A percentile compares a stretch with the other conserved stretches of the same genome.
These are phyloP conservation scores for Coenonympha glycerion DNA, from an alignment of 2,888 invertebrate genomes.

Conservation along the genomic window DNA sequence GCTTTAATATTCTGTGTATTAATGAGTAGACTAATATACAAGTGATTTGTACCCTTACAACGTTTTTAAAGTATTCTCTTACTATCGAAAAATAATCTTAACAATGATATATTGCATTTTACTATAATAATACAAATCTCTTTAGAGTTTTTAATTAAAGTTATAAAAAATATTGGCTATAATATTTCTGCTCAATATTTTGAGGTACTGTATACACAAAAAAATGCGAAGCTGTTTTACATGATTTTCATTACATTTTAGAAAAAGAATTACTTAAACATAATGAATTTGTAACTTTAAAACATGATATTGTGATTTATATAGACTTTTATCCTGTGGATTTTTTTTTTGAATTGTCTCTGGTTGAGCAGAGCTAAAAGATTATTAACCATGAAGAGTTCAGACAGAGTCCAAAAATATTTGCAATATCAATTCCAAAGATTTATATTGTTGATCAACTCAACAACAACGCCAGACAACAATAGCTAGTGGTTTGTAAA, in stretches of 20 bases:
- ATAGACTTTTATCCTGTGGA: constrained; percentile 11
- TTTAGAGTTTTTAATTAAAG: constrained; percentile 7
- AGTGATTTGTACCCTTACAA: constrained; percentile 1
- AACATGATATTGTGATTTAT: constrained; percentile 19
- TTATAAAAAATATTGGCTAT: constrained; percentile 16
- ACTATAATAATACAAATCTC: not conserved
- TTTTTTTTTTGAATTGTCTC: too few relatives aligned
- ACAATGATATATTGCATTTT: not conserved
- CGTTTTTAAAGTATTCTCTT: not conserved
- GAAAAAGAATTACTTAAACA: constrained; percentile 1
- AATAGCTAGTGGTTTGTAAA: constrained; percentile 17
- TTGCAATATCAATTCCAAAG: too few relatives aligned
- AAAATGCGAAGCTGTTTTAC: constrained; percentile 15
- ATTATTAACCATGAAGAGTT: too few relatives aligned
- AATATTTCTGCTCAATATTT: constrained; percentile 23
- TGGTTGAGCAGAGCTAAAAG: too few relatives aligned
- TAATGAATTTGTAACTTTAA: constrained; percentile 9
- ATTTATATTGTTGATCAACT: too few relatives aligned
- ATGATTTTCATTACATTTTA: too few relatives aligned
- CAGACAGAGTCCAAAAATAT: too few relatives aligned
- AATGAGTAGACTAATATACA: constrained; percentile 1
- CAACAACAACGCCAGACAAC: constrained; percentile 1
- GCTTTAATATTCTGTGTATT: constrained; percentile 12
- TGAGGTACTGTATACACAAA: constrained; percentile 16
- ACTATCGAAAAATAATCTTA: not conserved